Conservation (phyloP, 2,113 vertebrate genomes). For the Baryphthengus martii region DNA sequence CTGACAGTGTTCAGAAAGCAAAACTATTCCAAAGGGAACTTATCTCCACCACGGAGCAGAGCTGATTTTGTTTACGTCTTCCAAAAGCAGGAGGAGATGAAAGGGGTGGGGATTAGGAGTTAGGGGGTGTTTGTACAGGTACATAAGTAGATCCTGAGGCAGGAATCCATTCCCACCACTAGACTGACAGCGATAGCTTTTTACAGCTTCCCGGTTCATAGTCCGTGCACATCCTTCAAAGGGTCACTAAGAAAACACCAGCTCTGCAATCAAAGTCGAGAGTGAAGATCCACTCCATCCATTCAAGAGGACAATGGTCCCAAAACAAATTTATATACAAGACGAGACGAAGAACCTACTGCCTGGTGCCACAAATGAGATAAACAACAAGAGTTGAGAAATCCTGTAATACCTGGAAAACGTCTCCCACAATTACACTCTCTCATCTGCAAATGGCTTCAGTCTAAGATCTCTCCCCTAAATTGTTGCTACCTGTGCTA, state of each 20-base stretch:
- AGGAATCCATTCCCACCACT: background rate
- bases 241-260: background rate
- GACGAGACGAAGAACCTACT: background rate
- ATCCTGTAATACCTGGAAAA: background rate
- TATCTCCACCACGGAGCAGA: background rate
- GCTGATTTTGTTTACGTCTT: background rate
- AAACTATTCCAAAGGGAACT: background rate
- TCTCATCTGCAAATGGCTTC: background rate
- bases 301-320: background rate
- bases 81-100: background rate
- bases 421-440: background rate
- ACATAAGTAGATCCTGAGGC: background rate
- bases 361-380: background rate
- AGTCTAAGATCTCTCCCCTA: background rate
- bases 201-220: background rate
- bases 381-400: background rate
- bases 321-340: background rate
- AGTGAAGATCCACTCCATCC: background rate
- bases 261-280: background rate
- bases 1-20: background rate
- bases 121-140: background rate
- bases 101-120: too few species aligned
- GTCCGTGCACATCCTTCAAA: background rate
- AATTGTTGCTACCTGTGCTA: background rate
- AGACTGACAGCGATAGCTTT: background rate